Percentiles rank a stretch among this genome's conserved stretches.
Conservation (phyloP, 2,113 vertebrate genomes). For the human region DNA sequence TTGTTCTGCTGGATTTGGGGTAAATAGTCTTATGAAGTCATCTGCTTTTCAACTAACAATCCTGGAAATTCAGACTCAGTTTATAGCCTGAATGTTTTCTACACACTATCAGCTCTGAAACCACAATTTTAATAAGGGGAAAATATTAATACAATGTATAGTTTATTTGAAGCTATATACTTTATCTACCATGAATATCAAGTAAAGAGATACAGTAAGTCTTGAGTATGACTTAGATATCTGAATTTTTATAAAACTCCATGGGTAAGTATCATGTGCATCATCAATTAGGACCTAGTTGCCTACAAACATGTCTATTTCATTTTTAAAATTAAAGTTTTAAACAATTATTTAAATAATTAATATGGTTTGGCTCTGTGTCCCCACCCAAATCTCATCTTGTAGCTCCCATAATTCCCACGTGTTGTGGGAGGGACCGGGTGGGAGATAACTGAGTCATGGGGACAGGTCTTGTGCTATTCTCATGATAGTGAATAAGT, state of each 20-base stretch:
- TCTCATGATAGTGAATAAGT: too few species aligned
- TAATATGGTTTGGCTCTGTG: too few species aligned
- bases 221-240: not conserved
- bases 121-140: not conserved
- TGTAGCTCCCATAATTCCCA: too few species aligned
- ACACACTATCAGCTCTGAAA: not conserved
- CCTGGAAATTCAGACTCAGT: not conserved
- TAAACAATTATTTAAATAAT: not conserved
- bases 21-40: not conserved
- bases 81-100: not conserved
- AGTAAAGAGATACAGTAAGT: not conserved
- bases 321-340: not conserved
- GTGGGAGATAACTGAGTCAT: too few species aligned
- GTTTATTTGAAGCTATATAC: not conserved
- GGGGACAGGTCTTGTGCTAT: too few species aligned
- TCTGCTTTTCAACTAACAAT: not conserved
- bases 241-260: not conserved
- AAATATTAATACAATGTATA: not conserved
- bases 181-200: not conserved
- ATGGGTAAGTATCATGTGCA: not conserved
- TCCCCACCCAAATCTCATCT: too few species aligned
- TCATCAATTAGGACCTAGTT: not conserved
- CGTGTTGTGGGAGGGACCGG: too few species aligned
- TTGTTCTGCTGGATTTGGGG: not conserved
- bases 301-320: not conserved